Evolutionary conservation across 2,797 vertebrate genomes (phyloP), one percentile per base, ranked within the genome.

Genomic region (Crypturellus tataupa): DNA sequence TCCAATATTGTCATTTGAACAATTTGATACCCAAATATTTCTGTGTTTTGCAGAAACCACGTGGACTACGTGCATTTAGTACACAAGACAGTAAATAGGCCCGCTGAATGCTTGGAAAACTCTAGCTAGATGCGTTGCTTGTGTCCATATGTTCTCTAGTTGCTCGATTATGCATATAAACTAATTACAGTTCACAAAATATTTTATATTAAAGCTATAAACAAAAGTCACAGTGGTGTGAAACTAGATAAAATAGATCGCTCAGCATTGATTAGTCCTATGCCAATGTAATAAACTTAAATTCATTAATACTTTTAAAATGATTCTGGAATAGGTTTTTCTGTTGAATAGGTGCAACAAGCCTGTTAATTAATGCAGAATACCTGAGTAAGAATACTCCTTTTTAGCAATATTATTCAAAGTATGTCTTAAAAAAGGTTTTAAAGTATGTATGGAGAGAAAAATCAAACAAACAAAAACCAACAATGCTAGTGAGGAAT

Each of bases 341-440:
- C 25, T 85, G 6, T 80, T 35, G 77, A 35, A 2, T 46, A 5
- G 2, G 40, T 75, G 29, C 40, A n/a, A 64, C 51, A 42, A 71
- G 33, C 16, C n/a, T 78, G 46, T 67, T 90, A 64, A 64, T 84
- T 76, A 79, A 84, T 39, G 55, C 91, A 83, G 14, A 94, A 82
- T 73, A 84, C 14, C 31, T 33, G 24, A 79, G 18, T 69, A 81
- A 67, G 16, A 88, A 70, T 60, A 56, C 12, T 81, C 14, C 62
- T 88, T 47, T 88, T 81, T 59, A 20, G 13, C 79, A 89, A 55
- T 92, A 67, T 46, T 58, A 69, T 3, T 73, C 9, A 87, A 75
- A 29, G 9, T 69, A 4, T 55, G 21, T 60, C 29, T 79, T 89
- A 51, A 62, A 81, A 51, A 53, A 58, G 17, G 13, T 39, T 69